These are phyloP conservation scores for Brachypterus glaber DNA, from an alignment of 2,888 invertebrate genomes.

Conservation along the genomic window DNA sequence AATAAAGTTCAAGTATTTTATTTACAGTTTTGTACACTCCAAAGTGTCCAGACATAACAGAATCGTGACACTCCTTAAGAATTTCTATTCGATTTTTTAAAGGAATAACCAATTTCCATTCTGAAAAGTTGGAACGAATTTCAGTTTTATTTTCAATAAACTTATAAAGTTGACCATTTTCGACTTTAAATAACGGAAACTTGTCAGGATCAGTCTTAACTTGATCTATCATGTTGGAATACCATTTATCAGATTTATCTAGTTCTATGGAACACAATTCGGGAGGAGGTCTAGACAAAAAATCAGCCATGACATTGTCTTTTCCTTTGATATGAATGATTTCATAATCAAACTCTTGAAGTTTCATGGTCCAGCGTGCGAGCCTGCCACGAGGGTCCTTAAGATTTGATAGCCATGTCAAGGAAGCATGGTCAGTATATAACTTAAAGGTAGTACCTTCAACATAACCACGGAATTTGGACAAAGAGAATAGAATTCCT, in stretches of 20 bases:
- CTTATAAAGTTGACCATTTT: constrained; percentile 10
- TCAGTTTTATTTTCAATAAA: constrained; percentile 2
- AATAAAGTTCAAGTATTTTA: constrained; percentile 17
- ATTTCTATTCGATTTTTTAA: constrained; percentile 1
- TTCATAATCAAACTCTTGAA: too few relatives aligned
- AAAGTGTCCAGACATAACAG: constrained; percentile 16
- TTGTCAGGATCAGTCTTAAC: constrained; percentile 8
- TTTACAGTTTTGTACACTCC: constrained; percentile 19
- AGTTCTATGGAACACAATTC: too few relatives aligned
- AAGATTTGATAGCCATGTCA: too few relatives aligned
- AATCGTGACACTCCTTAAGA: constrained; percentile 1
- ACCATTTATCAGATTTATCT: constrained; percentile 10
- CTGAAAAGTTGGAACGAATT: not conserved
- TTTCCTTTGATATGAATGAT: constrained; percentile 9
- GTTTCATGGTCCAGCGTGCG: constrained; percentile 8
- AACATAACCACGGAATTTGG: constrained; percentile 18
- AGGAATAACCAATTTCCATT: constrained; percentile 2
- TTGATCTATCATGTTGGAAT: constrained; percentile 9
- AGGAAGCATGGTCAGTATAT: too few relatives aligned
- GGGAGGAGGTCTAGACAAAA: constrained; percentile 8
- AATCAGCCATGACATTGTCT: constrained; percentile 8
- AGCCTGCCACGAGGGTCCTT: constrained; percentile 13
- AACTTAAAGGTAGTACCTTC: constrained; percentile 22
- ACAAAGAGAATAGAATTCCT: too few relatives aligned
- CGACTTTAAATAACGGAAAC: constrained; percentile 13